These are phyloP conservation scores for Thunnus maccoyii DNA, from an alignment of 2,113 vertebrate genomes.

Conservation along the genomic window DNA sequence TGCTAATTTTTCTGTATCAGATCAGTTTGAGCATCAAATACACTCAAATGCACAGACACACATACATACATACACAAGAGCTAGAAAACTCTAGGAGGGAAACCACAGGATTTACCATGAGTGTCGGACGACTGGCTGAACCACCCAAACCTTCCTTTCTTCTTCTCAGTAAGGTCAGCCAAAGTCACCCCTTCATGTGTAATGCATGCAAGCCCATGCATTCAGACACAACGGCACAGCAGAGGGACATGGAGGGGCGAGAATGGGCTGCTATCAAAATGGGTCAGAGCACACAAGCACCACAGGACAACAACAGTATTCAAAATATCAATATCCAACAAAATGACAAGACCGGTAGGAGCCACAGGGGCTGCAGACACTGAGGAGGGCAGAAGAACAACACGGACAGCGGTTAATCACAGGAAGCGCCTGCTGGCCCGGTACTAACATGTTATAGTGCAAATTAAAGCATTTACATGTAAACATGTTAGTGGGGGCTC, in stretches of 20 bases:
- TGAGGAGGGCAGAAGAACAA: constrained; percentile 78
- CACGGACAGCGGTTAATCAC: constrained; percentile 76
- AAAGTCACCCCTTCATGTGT: constrained; percentile 94
- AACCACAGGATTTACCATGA: constrained; percentile 91
- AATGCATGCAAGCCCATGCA: constrained; percentile 91
- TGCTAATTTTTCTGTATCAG: background rate
- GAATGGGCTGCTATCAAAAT: constrained; percentile 84
- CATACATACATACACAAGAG: constrained; percentile 31
- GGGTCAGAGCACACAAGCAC: constrained; percentile 81
- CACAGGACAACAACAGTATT: constrained; percentile 82
- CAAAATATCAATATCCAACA: constrained; percentile 78
- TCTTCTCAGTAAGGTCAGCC: constrained; percentile 97
- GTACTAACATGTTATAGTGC: constrained; percentile 64
- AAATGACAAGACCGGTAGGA: constrained; percentile 72
- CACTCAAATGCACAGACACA: background rate
- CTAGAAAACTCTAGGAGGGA: constrained; percentile 74
- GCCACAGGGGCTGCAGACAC: constrained; percentile 73
- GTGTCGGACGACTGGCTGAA: constrained; percentile 96
- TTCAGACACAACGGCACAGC: constrained; percentile 91
- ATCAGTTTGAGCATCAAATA: constrained; percentile 7
- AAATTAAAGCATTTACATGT: constrained; percentile 42
- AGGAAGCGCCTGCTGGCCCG: constrained; percentile 63
- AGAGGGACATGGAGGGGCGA: constrained; percentile 83
- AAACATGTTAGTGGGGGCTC: constrained; percentile 63
- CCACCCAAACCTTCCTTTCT: constrained; percentile 96